Percentiles rank a stretch among this genome's conserved stretches.
phyloP scores from a whole-genome alignment of 2,888 invertebrate genomes.

The Apodemia zela region DNA sequence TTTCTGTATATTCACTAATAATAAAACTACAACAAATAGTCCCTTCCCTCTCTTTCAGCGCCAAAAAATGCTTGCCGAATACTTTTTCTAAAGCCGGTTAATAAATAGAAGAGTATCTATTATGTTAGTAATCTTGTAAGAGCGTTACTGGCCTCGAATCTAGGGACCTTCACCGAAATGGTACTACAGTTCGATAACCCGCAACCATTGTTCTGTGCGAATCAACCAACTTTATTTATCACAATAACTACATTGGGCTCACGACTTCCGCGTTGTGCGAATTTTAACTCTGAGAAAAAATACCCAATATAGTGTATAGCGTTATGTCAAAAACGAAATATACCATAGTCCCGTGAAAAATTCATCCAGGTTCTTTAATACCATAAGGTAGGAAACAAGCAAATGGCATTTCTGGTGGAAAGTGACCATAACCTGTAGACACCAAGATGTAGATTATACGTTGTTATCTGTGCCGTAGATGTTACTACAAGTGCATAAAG shows the following conservation, averaged over 20 bases:
- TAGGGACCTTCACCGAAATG: conserved; percentile 75
- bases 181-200: conserved; percentile 70
- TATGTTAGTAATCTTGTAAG: conserved; percentile 5
- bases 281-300: conserved; percentile 44
- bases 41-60: neutral
- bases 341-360: too few relatives aligned
- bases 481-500: too few relatives aligned
- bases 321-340: neutral
- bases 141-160: conserved; percentile 54
- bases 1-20: too few relatives aligned
- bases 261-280: conserved; percentile 73
- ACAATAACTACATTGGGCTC: conserved; percentile 54
- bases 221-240: conserved; percentile 68
- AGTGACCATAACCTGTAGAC: too few relatives aligned
- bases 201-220: conserved; percentile 61
- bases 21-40: too few relatives aligned
- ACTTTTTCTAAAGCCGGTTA: neutral
- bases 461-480: too few relatives aligned
- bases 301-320: neutral
- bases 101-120: conserved; percentile 2
- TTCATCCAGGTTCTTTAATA: too few relatives aligned
- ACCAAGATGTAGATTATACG: too few relatives aligned
- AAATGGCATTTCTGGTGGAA: too few relatives aligned
- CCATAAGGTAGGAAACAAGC: too few relatives aligned
- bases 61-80: neutral